Percentiles rank a stretch among this genome's conserved stretches.
Evolutionary conservation across 2,888 invertebrate genomes (phyloP).

Genomic region (Acleris literana): DNA sequence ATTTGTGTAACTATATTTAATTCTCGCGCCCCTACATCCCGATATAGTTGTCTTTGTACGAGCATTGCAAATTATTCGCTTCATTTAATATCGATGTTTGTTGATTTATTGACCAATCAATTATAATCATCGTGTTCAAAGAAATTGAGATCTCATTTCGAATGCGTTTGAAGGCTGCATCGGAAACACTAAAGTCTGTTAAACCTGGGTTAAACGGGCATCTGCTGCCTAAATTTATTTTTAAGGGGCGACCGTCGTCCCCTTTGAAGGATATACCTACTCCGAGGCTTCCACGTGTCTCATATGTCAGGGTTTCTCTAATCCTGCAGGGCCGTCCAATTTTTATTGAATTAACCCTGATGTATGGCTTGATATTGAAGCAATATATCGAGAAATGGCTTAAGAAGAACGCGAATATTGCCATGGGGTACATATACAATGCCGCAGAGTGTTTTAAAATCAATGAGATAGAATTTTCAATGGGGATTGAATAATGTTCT

Average conservation of each 20-base stretch:
- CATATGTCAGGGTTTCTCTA: slow-evolving; percentile 80
- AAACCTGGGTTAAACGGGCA: slow-evolving; percentile 39
- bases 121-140: slow-evolving; percentile 62
- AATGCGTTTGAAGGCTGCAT: slow-evolving; percentile 37
- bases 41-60: slow-evolving; percentile 61
- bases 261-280: slow-evolving; percentile 60
- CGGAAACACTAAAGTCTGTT: slow-evolving; percentile 38
- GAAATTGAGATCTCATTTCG: slow-evolving; percentile 50
- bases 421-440: slow-evolving; percentile 47
- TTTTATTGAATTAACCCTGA: slow-evolving; percentile 79
- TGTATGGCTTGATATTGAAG: slow-evolving; percentile 72
- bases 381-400: slow-evolving; percentile 66
- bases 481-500: background rate
- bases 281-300: slow-evolving; percentile 74
- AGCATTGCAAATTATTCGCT: slow-evolving; percentile 67
- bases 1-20: slow-evolving; percentile 57
- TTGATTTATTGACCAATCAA: slow-evolving; percentile 70
- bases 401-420: slow-evolving; percentile 61
- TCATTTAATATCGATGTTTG: slow-evolving; percentile 64
- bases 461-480: slow-evolving; percentile 8
- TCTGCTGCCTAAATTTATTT: slow-evolving; percentile 69
- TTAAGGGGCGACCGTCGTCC: slow-evolving; percentile 63
- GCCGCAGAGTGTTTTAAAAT: slow-evolving; percentile 31
- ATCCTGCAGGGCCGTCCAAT: slow-evolving; percentile 76
- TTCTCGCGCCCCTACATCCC: slow-evolving; percentile 53